Conservation (phyloP, 2,113 vertebrate genomes). For the Bos javanicus region DNA sequence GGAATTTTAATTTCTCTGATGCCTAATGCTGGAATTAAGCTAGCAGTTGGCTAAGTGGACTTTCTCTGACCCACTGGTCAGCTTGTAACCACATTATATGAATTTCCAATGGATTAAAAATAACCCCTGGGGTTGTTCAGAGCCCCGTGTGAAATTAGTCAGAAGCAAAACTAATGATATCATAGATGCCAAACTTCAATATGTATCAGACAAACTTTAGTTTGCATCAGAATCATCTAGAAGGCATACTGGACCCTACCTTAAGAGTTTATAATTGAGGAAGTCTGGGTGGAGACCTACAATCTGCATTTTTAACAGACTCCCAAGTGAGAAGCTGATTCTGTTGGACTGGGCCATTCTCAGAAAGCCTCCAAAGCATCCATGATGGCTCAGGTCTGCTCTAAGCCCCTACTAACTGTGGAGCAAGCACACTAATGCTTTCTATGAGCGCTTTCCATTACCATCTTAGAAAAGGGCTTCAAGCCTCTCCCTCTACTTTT, state of each 20-base stretch:
- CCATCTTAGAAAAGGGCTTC: neutral
- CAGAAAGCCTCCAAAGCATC: neutral
- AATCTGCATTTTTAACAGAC: neutral
- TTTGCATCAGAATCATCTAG: neutral
- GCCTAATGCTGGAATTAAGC: slow-evolving; percentile 2
- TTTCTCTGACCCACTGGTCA: neutral
- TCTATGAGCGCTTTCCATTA: neutral
- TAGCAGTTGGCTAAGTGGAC: neutral
- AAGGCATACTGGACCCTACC: neutral
- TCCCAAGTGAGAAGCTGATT: neutral
- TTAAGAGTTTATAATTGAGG: neutral
- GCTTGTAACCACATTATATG: neutral
- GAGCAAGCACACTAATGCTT: neutral
- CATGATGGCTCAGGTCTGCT: neutral
- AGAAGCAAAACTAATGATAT: neutral
- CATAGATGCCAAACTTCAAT: neutral
- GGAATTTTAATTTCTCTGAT: slow-evolving; percentile 10
- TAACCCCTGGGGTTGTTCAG: neutral
- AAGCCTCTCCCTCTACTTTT: neutral
- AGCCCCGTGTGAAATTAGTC: neutral
- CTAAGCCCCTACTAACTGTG: neutral
- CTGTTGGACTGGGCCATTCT: neutral
- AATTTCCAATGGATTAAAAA: neutral
- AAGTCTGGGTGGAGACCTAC: neutral
- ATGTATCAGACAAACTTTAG: neutral